phyloP scores from a whole-genome alignment of 2,797 vertebrate genomes.

The Eupleurogrammus muticus region DNA sequence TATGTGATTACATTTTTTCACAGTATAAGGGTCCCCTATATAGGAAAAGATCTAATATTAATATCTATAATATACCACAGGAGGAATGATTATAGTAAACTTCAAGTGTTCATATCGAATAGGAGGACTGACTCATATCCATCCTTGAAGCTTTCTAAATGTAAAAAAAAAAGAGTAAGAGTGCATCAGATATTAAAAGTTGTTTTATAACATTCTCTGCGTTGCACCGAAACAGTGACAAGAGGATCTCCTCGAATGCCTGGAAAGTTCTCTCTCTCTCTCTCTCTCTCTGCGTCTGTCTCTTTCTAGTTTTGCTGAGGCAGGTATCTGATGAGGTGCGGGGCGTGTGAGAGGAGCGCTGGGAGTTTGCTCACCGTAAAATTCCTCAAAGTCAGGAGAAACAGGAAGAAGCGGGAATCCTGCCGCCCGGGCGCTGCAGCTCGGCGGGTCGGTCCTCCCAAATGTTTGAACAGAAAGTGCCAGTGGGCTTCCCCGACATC shows the following conservation, averaged over 20 bases:
- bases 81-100: neutral
- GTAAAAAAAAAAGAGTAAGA: neutral
- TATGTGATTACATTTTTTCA: too few species aligned
- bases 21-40: too few species aligned
- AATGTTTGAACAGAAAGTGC: slow-evolving; percentile 84
- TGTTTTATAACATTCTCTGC: slow-evolving; percentile 5
- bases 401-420: slow-evolving; percentile 82
- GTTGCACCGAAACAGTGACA: slow-evolving; percentile 19
- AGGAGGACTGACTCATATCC: neutral
- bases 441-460: slow-evolving; percentile 74
- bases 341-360: slow-evolving; percentile 67
- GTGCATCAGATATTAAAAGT: slow-evolving; percentile 4
- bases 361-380: slow-evolving; percentile 80
- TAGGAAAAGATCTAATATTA: too few species aligned
- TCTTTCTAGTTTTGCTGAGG: slow-evolving; percentile 81
- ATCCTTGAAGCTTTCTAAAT: neutral
- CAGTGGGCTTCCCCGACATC: slow-evolving; percentile 83
- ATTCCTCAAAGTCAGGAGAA: slow-evolving; percentile 87
- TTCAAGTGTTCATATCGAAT: neutral
- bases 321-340: slow-evolving; percentile 77
- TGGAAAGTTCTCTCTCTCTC: slow-evolving; percentile 71
- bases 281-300: too few species aligned
- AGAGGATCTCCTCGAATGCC: slow-evolving; percentile 58
- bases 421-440: slow-evolving; percentile 65
- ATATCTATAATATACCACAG: neutral